Base-by-base conservation (phyloP, 1,140 invertebrate genomes). In the Drosophila tsacasi region DNA sequence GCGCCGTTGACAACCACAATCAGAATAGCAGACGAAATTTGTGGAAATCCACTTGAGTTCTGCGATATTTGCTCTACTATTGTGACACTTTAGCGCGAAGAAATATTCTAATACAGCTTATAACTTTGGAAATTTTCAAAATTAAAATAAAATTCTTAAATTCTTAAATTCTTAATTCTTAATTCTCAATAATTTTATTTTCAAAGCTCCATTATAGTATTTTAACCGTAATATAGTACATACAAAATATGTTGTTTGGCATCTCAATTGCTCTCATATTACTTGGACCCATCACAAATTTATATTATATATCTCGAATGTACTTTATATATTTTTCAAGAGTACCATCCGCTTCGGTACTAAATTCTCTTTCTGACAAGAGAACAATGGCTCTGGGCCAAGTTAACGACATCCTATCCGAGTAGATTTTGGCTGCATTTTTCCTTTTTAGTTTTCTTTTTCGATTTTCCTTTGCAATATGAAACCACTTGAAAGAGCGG, bases 1-100 rank as follows among this genome's bases (percentile, higher is more conserved):
- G 73, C 35, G 69, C 64, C 67, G 78, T 90, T 90, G 85, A 79
- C 85, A 90, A 82, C 85, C 75, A 69, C 80, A 89, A 85, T 85
- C 81, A 85, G 85, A 90, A 81, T 76, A 89, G 54, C 65, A 81
- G 79, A 66, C 59, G 21, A 44, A 63, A 54, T 42, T 57, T 37
- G 21, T 17, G 57, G 57, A 66, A 78, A 82, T 76, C 40, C 27
- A 63, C 60, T 74, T 54, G 52, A 54, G 30, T 49, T 40, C 37
- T 7, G 10, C 10, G 37, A 37, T 46, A 47, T 71, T 57, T 58
- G 15, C 25, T 58, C 23, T 44, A 55, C n/a, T 57, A n/a, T 39
- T 44, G 5, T 15, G 23, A 30, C 13, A 17, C 5, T 12, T 12
- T 3, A 39, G 6, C 3, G 21, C n/a, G 1, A 65, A 64, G 13